Percentiles rank a stretch among this genome's conserved stretches.
Evolutionary conservation across 2,113 vertebrate genomes (phyloP).

Genomic region (Echinops telfairi): DNA sequence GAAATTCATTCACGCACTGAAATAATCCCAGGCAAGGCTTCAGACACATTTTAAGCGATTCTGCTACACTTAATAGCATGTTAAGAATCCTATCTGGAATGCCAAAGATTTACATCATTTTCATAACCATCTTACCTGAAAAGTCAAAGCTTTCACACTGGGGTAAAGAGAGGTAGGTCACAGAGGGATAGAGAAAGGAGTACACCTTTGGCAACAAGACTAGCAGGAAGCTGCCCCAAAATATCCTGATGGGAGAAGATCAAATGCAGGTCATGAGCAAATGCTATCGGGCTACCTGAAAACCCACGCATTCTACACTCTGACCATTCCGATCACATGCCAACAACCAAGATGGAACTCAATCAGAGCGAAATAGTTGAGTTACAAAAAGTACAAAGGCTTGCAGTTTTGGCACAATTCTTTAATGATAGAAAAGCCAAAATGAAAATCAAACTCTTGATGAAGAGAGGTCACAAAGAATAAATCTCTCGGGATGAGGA

Average conservation of each 20-base stretch:
- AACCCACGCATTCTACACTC: neutral
- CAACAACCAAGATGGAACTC: neutral
- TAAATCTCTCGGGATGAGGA: constrained; percentile 9
- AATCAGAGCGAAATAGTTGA: neutral
- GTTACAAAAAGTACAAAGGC: neutral
- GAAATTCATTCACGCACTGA: neutral
- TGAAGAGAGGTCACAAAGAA: neutral
- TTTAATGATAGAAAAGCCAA: constrained; percentile 21
- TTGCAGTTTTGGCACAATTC: neutral
- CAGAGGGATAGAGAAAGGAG: neutral
- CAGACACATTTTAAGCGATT: neutral
- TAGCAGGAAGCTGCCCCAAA: neutral
- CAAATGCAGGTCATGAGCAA: neutral
- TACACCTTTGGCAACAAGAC: neutral
- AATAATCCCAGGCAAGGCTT: neutral
- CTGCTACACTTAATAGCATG: neutral
- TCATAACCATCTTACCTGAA: neutral
- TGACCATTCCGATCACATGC: neutral
- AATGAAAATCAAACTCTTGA: constrained; percentile 32
- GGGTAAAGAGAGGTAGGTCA: neutral
- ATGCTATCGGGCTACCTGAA: neutral
- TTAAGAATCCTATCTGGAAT: neutral
- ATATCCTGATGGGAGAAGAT: neutral
- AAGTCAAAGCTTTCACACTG: neutral
- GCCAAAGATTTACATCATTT: neutral